phyloP scores from a whole-genome alignment of 37 sponge, comb jelly and placozoan genomes.

The Mnemiopsis leidyi region DNA sequence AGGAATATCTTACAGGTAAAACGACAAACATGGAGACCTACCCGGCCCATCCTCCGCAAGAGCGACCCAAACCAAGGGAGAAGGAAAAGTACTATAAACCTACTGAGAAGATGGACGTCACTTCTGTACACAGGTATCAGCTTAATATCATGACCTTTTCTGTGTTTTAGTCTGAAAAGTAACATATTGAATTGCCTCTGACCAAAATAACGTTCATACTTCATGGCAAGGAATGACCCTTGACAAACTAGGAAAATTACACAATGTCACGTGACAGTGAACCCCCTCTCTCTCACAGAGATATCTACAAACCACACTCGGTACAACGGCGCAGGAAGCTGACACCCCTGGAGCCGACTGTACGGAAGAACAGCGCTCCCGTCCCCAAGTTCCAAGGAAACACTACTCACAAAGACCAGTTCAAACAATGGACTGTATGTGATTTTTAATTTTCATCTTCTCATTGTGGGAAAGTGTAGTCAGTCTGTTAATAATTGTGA shows the following conservation, averaged over 20 bases:
- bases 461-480: too few relatives aligned
- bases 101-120: slow-evolving; percentile 1
- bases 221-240: too few relatives aligned
- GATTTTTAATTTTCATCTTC: too few relatives aligned
- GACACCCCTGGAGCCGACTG: not conserved
- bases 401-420: slow-evolving; percentile 29
- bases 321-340: not conserved
- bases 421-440: not conserved
- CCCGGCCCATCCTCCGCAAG: slow-evolving; percentile 18
- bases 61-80: not conserved
- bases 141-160: too few relatives aligned
- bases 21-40: slow-evolving; percentile 46
- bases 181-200: not conserved
- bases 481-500: too few relatives aligned
- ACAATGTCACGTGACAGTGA: too few relatives aligned
- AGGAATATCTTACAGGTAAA: slow-evolving; percentile 5
- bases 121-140: not conserved
- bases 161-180: too few relatives aligned
- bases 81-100: not conserved
- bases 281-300: not conserved
- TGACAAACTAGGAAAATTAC: too few relatives aligned
- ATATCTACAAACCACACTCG: slow-evolving; percentile 20
- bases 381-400: slow-evolving; percentile 3
- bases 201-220: too few relatives aligned
- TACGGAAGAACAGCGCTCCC: not conserved